These are phyloP conservation scores for Biston betularia DNA, from an alignment of 2,888 invertebrate genomes.

Conservation along the genomic window DNA sequence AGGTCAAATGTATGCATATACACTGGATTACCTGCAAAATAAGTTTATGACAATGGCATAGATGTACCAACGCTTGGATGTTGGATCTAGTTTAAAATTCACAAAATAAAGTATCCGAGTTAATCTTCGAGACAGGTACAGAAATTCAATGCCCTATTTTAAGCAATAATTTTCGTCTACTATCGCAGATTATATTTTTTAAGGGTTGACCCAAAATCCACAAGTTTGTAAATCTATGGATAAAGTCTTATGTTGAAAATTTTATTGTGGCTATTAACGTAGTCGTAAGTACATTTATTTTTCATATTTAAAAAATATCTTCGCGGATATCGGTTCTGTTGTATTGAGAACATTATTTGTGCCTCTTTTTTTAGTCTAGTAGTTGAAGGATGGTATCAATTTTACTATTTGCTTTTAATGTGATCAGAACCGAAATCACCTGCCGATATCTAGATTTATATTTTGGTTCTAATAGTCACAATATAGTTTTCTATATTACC, in stretches of 20 bases:
- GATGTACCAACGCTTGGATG: too few relatives aligned
- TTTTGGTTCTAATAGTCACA: conserved; percentile 57
- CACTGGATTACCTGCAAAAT: conserved; percentile 30
- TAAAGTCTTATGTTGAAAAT: conserved; percentile 43
- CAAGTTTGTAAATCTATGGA: too few relatives aligned
- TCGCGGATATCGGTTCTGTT: not conserved
- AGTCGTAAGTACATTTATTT: conserved; percentile 37
- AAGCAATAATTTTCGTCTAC: too few relatives aligned
- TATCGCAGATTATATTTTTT: too few relatives aligned
- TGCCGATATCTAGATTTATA: not conserved
- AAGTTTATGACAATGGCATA: conserved; percentile 25
- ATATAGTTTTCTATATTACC: conserved; percentile 57
- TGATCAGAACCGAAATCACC: not conserved
- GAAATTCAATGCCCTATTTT: too few relatives aligned
- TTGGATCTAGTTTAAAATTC: too few relatives aligned
- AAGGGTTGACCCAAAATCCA: too few relatives aligned
- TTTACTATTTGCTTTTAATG: not conserved
- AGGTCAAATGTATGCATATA: conserved; percentile 19
- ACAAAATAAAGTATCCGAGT: too few relatives aligned
- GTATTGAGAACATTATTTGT: not conserved
- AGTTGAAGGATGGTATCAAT: not conserved
- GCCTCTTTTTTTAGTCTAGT: not conserved
- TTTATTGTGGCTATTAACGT: conserved; percentile 57
- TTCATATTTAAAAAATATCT: conserved; percentile 16
- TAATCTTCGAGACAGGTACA: too few relatives aligned